A percentile compares a stretch with the other conserved stretches of the same genome.
These are phyloP conservation scores for Scelioninae gen. 2 DNA, from an alignment of 2,888 invertebrate genomes.

Conservation along the genomic window DNA sequence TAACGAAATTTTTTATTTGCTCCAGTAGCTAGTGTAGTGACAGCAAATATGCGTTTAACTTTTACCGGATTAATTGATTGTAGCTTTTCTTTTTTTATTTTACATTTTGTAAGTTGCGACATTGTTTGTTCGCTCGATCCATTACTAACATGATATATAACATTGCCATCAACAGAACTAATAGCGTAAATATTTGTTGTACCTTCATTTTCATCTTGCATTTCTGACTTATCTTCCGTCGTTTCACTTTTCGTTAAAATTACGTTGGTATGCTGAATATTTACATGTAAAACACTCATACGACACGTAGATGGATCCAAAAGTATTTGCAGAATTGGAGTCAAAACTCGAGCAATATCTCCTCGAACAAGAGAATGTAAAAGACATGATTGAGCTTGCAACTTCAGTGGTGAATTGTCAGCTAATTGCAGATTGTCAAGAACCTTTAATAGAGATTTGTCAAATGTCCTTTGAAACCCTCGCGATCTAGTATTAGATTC, in stretches of 20 bases:
- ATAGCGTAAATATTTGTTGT: conserved; percentile 85
- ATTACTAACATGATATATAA: conserved; percentile 80
- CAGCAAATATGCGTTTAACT: conserved; percentile 77
- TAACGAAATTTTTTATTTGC: conserved; percentile 75
- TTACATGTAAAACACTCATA: conserved; percentile 86
- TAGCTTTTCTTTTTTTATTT: conserved; percentile 68
- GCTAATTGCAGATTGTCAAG: conserved; percentile 81
- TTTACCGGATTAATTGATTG: conserved; percentile 73
- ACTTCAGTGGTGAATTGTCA: conserved; percentile 78
- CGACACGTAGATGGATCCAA: conserved; percentile 87
- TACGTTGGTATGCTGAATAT: conserved; percentile 78
- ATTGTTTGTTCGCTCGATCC: conserved; percentile 71
- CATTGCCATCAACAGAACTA: conserved; percentile 87
- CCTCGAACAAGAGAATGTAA: conserved; percentile 84
- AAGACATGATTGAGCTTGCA: conserved; percentile 86
- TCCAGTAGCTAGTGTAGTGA: conserved; percentile 76
- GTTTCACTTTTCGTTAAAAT: conserved; percentile 70
- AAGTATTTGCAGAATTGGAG: conserved; percentile 85
- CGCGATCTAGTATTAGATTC: conserved; percentile 76
- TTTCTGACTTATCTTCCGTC: conserved; percentile 69
- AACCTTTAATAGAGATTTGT: conserved; percentile 84
- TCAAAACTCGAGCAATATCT: conserved; percentile 86
- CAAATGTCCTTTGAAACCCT: conserved; percentile 78
- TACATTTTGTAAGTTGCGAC: conserved; percentile 59
- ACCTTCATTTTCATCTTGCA: conserved; percentile 71